phyloP scores from a whole-genome alignment of 2,113 vertebrate species.

The Burhinus bistriatus region DNA sequence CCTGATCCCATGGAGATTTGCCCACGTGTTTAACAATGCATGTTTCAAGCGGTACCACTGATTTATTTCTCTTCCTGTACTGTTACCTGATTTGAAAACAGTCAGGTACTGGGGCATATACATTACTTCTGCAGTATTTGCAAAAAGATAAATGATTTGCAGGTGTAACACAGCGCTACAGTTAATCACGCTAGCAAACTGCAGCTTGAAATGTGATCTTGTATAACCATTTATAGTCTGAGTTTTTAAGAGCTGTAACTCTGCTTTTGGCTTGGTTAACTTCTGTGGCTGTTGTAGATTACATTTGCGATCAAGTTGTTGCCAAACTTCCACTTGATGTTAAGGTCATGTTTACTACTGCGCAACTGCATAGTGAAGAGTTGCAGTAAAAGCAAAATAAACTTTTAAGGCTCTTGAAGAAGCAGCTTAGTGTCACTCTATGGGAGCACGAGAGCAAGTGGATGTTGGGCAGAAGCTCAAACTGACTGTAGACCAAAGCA shows the following conservation, averaged over 20 bases:
- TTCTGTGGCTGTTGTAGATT: conserved; percentile 21
- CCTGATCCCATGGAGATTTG: neutral
- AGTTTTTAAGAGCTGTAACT: conserved; percentile 25
- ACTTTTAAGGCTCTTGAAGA: neutral
- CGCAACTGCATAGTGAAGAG: neutral
- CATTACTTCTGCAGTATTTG: neutral
- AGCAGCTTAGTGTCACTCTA: neutral
- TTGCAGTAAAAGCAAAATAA: conserved; percentile 49
- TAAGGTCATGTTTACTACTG: conserved; percentile 55
- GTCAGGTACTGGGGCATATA: neutral
- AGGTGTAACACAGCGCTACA: neutral
- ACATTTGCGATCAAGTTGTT: conserved; percentile 12
- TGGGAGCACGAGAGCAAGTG: neutral
- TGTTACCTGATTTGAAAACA: neutral
- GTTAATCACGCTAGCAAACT: neutral
- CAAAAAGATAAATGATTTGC: neutral
- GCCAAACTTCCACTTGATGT: conserved; percentile 16
- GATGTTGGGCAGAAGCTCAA: conserved; percentile 10
- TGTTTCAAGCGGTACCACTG: neutral
- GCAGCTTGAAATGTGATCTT: neutral
- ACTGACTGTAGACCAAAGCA: neutral
- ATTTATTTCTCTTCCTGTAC: neutral
- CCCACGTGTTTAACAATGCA: neutral
- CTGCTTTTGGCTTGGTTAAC: conserved; percentile 29
- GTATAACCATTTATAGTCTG: conserved; percentile 54